Evolutionary conservation across 2,888 invertebrate genomes (phyloP).

Genomic region (Drosophila nigricruria): DNA sequence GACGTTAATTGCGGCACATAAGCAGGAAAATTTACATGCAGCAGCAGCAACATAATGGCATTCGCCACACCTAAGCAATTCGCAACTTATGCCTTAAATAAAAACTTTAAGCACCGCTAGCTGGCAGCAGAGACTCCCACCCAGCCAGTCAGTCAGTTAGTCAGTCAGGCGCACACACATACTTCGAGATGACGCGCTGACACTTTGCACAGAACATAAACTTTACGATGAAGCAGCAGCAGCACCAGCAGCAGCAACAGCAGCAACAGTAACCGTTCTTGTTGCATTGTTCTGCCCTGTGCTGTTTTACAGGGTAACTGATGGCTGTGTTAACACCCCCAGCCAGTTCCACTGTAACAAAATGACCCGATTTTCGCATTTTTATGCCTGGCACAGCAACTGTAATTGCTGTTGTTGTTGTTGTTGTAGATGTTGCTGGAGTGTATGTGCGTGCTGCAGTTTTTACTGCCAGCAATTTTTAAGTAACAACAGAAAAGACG

Average conservation of each 20-base stretch:
- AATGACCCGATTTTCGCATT: conserved; percentile 76
- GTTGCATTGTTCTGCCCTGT: conserved; percentile 7
- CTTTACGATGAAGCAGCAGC: conserved; percentile 43
- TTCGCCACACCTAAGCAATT: conserved; percentile 34
- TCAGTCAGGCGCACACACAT: conserved; percentile 40
- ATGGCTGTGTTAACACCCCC: conserved; percentile 44
- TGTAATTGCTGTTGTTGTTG: conserved; percentile 50
- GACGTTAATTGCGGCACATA: conserved; percentile 25
- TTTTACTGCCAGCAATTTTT: conserved; percentile 68
- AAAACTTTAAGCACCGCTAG: conserved; percentile 47
- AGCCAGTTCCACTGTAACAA: conserved; percentile 32
- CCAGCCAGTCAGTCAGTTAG: conserved; percentile 9
- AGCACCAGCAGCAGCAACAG: conserved; percentile 4
- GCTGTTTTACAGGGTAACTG: conserved; percentile 25
- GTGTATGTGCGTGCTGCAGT: conserved; percentile 78
- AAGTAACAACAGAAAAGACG: conserved; percentile 40
- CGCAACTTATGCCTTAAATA: conserved; percentile 42
- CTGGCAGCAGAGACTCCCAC: background rate
- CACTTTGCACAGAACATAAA: conserved; percentile 61
- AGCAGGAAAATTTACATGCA: conserved; percentile 13
- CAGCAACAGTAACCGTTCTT: conserved; percentile 22
- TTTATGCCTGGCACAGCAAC: conserved; percentile 57
- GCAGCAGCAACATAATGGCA: conserved; percentile 1
- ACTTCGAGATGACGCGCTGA: conserved; percentile 55
- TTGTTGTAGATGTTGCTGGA: conserved; percentile 39